phyloP scores from a whole-genome alignment of 2,113 vertebrate species.

The Heloderma charlesbogerti region DNA sequence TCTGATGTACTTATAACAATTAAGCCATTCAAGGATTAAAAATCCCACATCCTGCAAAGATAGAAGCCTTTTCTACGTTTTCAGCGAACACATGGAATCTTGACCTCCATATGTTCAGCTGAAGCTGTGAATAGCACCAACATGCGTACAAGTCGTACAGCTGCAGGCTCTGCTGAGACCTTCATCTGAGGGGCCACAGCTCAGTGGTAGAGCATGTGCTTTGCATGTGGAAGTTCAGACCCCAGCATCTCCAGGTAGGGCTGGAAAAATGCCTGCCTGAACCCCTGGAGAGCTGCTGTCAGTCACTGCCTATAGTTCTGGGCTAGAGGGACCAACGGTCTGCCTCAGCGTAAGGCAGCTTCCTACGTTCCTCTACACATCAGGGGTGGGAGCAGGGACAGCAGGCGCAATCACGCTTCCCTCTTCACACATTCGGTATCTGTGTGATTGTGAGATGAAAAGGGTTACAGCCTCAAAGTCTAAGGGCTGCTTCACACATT shows the following conservation, averaged over 20 bases:
- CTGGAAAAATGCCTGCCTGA: too few species aligned
- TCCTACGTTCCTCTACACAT: not conserved
- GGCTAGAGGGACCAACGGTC: too few species aligned
- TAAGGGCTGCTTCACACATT: not conserved
- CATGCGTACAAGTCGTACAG: not conserved
- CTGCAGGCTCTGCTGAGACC: not conserved
- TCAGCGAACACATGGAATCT: not conserved
- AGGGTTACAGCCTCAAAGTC: too few species aligned
- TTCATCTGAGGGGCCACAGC: not conserved
- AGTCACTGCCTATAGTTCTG: too few species aligned
- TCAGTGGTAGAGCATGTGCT: too few species aligned
- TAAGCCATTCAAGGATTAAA: not conserved
- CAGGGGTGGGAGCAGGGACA: not conserved
- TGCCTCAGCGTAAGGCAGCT: too few species aligned
- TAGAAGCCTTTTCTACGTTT: not conserved
- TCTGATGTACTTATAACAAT: not conserved
- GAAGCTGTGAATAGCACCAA: not conserved
- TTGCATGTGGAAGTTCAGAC: too few species aligned
- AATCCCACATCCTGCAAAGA: not conserved
- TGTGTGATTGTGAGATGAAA: not conserved
- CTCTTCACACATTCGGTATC: too few species aligned
- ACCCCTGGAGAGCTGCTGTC: too few species aligned
- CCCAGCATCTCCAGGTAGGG: too few species aligned
- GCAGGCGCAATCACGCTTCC: too few species aligned
- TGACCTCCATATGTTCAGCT: not conserved